Evolutionary conservation across 1,140 invertebrate genomes (phyloP).

Genomic region (Metaphire vulgaris): DNA sequence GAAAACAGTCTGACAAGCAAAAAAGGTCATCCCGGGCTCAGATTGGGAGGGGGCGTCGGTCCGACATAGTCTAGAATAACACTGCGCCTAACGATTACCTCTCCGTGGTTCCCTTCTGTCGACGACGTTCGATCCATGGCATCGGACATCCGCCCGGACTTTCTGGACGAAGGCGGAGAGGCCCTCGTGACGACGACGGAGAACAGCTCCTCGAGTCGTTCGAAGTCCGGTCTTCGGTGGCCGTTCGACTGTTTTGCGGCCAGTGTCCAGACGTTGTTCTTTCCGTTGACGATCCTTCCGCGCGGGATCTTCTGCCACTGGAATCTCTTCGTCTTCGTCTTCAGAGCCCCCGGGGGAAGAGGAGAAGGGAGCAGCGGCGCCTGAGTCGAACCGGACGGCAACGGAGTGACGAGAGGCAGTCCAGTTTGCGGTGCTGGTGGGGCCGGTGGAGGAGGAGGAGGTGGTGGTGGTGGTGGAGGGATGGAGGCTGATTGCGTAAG

Average conservation of each 20-base stretch:
- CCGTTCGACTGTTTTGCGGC: conserved; percentile 42
- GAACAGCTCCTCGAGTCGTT: conserved; percentile 47
- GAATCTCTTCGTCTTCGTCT: conserved; percentile 42
- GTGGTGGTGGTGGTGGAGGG: conserved; percentile 43
- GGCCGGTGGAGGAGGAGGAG: conserved; percentile 44
- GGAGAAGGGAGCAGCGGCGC: conserved; percentile 35
- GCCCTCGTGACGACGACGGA: conserved; percentile 31
- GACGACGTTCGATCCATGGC: no score
- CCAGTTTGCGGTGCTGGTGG: neutral
- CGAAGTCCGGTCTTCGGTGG: conserved; percentile 31
- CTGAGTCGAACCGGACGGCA: conserved; percentile 27
- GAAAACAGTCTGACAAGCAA: no score
- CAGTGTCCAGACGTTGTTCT: conserved; percentile 31
- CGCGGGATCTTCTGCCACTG: conserved; percentile 49
- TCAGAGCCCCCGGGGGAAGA: conserved; percentile 12
- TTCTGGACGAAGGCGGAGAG: neutral
- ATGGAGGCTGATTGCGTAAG: no score
- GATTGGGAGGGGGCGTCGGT: no score
- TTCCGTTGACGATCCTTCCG: conserved; percentile 39
- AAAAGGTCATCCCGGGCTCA: no score
- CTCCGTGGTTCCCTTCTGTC: no score
- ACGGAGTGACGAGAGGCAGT: no score
- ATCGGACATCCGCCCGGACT: no score
- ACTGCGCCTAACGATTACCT: no score
- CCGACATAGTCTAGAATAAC: no score